Conservation (phyloP, 2,797 vertebrate species). For the Philypnodon macrostomus region DNA sequence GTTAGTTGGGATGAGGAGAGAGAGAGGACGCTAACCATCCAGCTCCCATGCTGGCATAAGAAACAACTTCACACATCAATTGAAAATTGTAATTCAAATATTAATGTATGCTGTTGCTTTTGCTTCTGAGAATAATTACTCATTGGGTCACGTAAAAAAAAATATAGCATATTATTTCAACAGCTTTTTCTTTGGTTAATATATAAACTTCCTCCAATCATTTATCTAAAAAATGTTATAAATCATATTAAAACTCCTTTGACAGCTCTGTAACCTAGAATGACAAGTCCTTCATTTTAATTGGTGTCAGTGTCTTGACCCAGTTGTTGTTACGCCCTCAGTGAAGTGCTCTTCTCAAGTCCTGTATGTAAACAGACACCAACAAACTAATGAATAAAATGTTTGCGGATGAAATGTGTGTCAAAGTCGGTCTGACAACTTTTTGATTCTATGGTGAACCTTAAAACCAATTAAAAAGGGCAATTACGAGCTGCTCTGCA, state of each 20-base stretch:
- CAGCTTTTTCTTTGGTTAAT: background rate
- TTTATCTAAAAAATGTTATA: background rate
- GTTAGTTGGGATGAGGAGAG: no score
- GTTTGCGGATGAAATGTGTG: conserved; percentile 18
- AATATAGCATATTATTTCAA: no score
- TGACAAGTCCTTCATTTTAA: conserved; percentile 29
- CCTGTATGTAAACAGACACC: conserved; percentile 31
- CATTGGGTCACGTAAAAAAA: no score
- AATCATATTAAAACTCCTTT: background rate
- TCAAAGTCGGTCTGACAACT: conserved; percentile 24
- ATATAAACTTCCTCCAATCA: background rate
- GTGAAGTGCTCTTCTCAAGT: conserved; percentile 21
- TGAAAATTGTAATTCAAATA: no score
- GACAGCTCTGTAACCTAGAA: conserved; percentile 11
- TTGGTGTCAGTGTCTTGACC: conserved; percentile 28
- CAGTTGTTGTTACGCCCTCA: conserved; percentile 16
- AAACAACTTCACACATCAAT: no score
- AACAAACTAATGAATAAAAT: conserved; percentile 34
- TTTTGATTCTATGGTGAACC: conserved; percentile 17
- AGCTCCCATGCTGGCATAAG: no score
- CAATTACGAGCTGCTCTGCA: conserved; percentile 24
- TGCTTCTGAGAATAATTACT: no score
- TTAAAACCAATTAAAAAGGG: conserved; percentile 52
- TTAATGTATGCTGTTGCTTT: no score
- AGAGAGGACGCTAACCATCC: no score